phyloP scores from a whole-genome alignment of 1,140 invertebrate genomes.

The Dinothrombium tinctorium region DNA sequence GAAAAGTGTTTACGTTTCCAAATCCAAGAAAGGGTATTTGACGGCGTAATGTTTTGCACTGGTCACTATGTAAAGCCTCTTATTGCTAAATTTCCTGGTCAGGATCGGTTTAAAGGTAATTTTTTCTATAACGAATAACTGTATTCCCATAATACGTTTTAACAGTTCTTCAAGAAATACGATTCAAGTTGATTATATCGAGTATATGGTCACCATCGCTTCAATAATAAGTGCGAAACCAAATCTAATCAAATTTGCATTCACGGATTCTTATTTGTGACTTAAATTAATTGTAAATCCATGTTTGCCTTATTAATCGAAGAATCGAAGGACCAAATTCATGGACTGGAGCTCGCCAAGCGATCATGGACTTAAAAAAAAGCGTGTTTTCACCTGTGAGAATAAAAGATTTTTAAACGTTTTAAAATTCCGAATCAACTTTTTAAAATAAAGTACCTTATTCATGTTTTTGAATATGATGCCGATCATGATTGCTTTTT shows the following conservation, averaged over 20 bases:
- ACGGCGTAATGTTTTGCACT: conserved; percentile 24
- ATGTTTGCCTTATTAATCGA: conserved; percentile 22
- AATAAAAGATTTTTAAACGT: too few relatives aligned
- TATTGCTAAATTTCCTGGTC: conserved; percentile 16
- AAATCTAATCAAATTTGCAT: conserved; percentile 17
- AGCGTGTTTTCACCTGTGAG: conserved; percentile 13
- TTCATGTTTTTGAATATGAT: too few relatives aligned
- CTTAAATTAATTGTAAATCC: conserved; percentile 19
- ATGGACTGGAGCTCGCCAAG: conserved; percentile 14
- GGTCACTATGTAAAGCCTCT: conserved; percentile 18
- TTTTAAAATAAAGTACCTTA: too few relatives aligned
- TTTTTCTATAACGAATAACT: not conserved
- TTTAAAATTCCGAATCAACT: too few relatives aligned
- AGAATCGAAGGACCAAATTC: conserved; percentile 18
- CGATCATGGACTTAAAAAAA: conserved; percentile 15
- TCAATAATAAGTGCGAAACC: conserved; percentile 19
- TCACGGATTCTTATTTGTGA: conserved; percentile 20
- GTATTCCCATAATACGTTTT: not conserved
- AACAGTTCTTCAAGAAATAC: too few relatives aligned
- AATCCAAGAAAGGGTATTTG: conserved; percentile 21
- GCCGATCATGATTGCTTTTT: too few relatives aligned
- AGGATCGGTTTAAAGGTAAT: conserved; percentile 17
- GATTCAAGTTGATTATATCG: conserved; percentile 22
- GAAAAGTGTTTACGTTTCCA: too few relatives aligned
- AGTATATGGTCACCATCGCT: conserved; percentile 19